Base-by-base conservation (phyloP, 2,888 invertebrate species). In the Hedychridium roseum region DNA sequence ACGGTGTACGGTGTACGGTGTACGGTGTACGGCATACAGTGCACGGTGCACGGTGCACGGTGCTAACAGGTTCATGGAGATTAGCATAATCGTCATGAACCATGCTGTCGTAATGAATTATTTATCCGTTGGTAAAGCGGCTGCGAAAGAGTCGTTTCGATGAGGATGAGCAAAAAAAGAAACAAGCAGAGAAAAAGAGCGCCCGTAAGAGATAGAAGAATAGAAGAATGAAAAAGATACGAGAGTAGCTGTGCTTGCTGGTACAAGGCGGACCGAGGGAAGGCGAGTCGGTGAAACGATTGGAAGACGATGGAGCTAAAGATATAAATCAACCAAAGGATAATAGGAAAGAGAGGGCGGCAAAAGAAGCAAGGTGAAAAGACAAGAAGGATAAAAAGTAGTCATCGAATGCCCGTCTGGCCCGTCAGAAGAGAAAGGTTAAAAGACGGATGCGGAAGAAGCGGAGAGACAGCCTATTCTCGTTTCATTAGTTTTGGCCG, bases 11-110 rank as follows among this genome's bases (percentile, higher is more conserved):
- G n/a, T n/a, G n/a, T n/a, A n/a, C n/a, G n/a, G n/a, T n/a, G n/a
- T n/a, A n/a, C n/a, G n/a, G n/a, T n/a, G n/a, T n/a, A n/a, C n/a
- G n/a, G n/a, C n/a, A n/a, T n/a, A n/a, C n/a, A n/a, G n/a, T n/a
- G n/a, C n/a, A n/a, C n/a, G n/a, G n/a, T n/a, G n/a, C n/a, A n/a
- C n/a, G n/a, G n/a, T n/a, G n/a, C n/a, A n/a, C n/a, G 52, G 51
- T 63, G 67, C 67, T 76, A 77, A 76, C 77, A 78, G 76, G 77
- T 78, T 76, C 74, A 71, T 66, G 57, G 54, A 64, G 49, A 78
- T 78, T 78, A 78, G 75, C 78, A 78, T 78, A 78, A 78, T 78
- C 71, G 73, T 78, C 74, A 76, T 77, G 74, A 76, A 75, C 71
- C 75, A 73, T 70, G 70, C 70, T 70, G 68, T 64, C 75, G 67